Evolutionary conservation across 2,113 vertebrate genomes (phyloP).

Genomic region (Epinephelus cyanopodus): DNA sequence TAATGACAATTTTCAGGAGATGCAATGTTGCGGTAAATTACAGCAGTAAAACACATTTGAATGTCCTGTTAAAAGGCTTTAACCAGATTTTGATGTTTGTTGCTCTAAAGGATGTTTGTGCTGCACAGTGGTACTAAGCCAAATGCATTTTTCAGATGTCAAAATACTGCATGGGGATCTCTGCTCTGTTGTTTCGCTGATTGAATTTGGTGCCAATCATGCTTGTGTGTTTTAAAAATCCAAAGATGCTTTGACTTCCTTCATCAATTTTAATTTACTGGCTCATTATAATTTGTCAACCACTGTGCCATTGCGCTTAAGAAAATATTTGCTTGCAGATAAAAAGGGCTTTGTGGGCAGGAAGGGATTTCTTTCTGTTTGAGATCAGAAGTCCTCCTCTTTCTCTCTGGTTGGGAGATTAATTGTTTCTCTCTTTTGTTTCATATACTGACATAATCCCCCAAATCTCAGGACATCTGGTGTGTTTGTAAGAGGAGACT

Average conservation of each 20-base stretch:
- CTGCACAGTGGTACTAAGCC: slow-evolving; percentile 12
- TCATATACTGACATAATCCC: slow-evolving; percentile 42
- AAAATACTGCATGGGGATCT: slow-evolving; percentile 29
- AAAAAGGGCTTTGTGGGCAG: slow-evolving; percentile 26
- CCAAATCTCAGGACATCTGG: slow-evolving; percentile 64
- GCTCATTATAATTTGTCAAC: slow-evolving; percentile 45
- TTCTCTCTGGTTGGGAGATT: slow-evolving; percentile 29
- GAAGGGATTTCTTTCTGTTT: slow-evolving; percentile 20
- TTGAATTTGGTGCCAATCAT: slow-evolving; percentile 46
- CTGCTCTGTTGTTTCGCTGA: slow-evolving; percentile 21
- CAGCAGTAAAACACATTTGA: slow-evolving; percentile 32
- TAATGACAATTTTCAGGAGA: slow-evolving; percentile 50
- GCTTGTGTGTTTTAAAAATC: slow-evolving; percentile 22
- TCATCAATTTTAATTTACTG: slow-evolving; percentile 31
- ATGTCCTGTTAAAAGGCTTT: slow-evolving; percentile 33
- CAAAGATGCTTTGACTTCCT: slow-evolving; percentile 27
- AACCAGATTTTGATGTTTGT: slow-evolving; percentile 44
- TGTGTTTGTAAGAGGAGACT: slow-evolving; percentile 40
- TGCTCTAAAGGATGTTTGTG: slow-evolving; percentile 11
- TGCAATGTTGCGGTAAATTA: slow-evolving; percentile 46
- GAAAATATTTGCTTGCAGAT: slow-evolving; percentile 40
- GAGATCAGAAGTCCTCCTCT: slow-evolving; percentile 36
- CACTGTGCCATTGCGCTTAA: not conserved
- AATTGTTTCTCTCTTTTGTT: slow-evolving; percentile 41
- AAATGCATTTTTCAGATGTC: slow-evolving; percentile 44